Evolutionary conservation across 2,113 vertebrate genomes (phyloP), one percentile per base, ranked within the genome.

Genomic region (Hippolais icterina): DNA sequence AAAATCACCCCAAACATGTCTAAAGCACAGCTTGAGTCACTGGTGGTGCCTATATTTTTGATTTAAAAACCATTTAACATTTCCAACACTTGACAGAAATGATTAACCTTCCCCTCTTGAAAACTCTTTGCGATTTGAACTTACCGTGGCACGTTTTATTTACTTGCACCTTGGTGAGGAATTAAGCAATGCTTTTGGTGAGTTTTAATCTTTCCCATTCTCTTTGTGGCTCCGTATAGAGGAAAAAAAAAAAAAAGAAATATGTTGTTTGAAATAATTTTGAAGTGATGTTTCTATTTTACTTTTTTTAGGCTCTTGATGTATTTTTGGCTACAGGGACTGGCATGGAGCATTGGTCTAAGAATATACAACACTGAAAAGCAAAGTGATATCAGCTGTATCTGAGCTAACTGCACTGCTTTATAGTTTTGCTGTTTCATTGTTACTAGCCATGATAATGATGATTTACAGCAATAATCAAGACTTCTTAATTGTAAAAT

Each of bases 231-330:
- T 81, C 93, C 6, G 4, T 93, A 23, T 61, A 82, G 93, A 96
- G 57, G 71, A 29, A 77, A 75, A 88, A 93, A 84, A 76, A 88
- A 76, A 89, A 92, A 83, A 59, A 35, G 53, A 71, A 86, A 92
- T 35, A 94, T 23, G 87, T 52, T 46, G 61, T 92, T 93, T 92
- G 87, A 94, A 96, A 93, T 71, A 92, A 94, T 93, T 89, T 89
- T 90, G 83, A 95, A 96, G 81, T 70, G 66, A 91, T 95, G 85
- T 97, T 97, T 97, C 91, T 91, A 24, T 93, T 96, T 94, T 80
- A 81, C 79, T 83, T 83, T 81, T 94, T 93, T 93, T 95, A 92
- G 94, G 87, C 85, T 84, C 96, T 83, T 95, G 91, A 94, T 91
- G 70, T 96, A 96, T 95, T 95, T 95, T 83, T 95, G 95, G 76